Percentiles rank a stretch among this genome's conserved stretches.
Conservation (phyloP, 2,113 vertebrate genomes). For the Ceyx cyanopectus region DNA sequence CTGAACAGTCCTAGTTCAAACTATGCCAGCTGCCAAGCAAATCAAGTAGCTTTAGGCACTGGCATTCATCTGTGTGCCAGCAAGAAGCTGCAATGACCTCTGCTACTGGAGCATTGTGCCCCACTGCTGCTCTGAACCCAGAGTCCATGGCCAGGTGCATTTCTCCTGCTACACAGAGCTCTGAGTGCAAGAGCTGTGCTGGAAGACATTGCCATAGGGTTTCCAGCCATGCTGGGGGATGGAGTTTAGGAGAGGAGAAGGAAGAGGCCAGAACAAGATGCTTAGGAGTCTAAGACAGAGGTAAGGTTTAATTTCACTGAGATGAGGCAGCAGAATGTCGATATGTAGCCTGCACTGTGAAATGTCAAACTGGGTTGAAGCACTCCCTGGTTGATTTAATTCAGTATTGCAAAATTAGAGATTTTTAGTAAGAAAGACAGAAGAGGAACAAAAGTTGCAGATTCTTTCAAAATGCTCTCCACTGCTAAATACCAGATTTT, state of each 20-base stretch:
- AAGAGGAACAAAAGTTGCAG: background rate
- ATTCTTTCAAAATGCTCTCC: background rate
- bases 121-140: background rate
- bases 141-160: background rate
- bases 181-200: background rate
- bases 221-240: accelerated
- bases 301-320: background rate
- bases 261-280: background rate
- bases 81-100: background rate
- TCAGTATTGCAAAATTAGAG: background rate
- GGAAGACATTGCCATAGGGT: background rate
- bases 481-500: background rate
- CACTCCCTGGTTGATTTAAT: background rate
- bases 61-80: background rate
- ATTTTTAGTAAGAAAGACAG: background rate
- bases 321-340: background rate
- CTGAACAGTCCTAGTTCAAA: background rate
- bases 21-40: background rate
- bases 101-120: background rate
- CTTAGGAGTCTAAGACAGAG: background rate
- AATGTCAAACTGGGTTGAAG: background rate
- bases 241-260: background rate
- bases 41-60: background rate
- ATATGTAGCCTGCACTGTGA: background rate
- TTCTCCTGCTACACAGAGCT: background rate